Evolutionary conservation across 1,140 invertebrate species (phyloP).

Genomic region (Lepidurus packardi): DNA sequence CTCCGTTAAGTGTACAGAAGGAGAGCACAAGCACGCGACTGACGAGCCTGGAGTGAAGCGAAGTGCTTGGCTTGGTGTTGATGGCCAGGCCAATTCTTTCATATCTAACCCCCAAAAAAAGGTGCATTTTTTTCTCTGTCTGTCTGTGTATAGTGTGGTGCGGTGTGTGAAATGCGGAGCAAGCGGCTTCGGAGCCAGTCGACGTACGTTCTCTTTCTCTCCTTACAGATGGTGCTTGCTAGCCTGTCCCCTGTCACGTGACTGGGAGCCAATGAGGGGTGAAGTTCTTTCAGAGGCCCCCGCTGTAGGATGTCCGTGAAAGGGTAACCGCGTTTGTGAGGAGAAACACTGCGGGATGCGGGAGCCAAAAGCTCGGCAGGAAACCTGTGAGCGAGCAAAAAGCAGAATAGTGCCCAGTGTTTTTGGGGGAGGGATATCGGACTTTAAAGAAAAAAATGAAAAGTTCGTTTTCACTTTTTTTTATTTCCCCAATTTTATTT

Average conservation of each 20-base stretch:
- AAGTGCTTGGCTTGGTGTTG: neutral
- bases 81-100: neutral
- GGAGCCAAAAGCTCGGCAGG: constrained; percentile 2
- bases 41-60: neutral
- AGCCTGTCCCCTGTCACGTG: neutral
- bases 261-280: neutral
- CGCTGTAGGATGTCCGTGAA: neutral
- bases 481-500: too few relatives aligned
- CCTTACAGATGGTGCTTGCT: neutral
- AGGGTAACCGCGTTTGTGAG: constrained; percentile 4
- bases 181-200: too few relatives aligned
- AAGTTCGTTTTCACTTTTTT: too few relatives aligned
- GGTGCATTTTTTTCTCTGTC: neutral
- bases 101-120: neutral
- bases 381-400: neutral
- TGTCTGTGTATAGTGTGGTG: neutral
- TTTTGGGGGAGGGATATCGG: too few relatives aligned
- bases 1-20: neutral
- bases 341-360: constrained; percentile 1
- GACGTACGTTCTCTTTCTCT: too few relatives aligned
- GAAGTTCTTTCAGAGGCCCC: neutral
- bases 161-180: neutral
- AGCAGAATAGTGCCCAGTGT: too few relatives aligned
- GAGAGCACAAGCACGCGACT: constrained; percentile 13
- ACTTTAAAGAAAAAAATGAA: too few relatives aligned